Conservation (phyloP, 2,888 invertebrate genomes). For the Himalopsyche kuldschensis region DNA sequence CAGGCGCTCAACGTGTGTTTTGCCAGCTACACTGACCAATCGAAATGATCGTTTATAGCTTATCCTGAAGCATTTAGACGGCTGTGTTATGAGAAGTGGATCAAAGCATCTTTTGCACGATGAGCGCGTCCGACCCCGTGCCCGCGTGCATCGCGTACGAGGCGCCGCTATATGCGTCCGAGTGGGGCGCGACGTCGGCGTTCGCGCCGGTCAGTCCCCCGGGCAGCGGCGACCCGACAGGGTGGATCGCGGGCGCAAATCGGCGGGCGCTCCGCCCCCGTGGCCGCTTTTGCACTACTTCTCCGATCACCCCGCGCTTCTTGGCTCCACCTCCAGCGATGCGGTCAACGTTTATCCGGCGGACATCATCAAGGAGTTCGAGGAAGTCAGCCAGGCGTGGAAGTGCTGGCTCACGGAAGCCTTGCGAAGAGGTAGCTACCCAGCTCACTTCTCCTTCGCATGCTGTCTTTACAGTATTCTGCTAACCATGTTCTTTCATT, state of each 20-base stretch:
- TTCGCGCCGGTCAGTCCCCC: conserved; percentile 39
- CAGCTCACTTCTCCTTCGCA: conserved; percentile 25
- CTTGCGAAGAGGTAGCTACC: conserved; percentile 62
- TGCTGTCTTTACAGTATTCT: background rate
- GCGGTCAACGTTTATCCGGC: conserved; percentile 71
- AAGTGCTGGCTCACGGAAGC: conserved; percentile 75
- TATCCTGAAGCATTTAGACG: too few relatives aligned
- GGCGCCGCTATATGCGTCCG: conserved; percentile 45
- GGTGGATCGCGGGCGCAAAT: conserved; percentile 40
- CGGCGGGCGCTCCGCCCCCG: conserved; percentile 45
- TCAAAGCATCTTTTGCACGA: background rate
- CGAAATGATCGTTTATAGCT: too few relatives aligned
- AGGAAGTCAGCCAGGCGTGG: conserved; percentile 75
- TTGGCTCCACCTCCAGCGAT: conserved; percentile 60
- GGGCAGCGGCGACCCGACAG: conserved; percentile 30
- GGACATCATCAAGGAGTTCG: conserved; percentile 87
- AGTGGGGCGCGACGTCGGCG: conserved; percentile 46
- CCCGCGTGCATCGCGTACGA: conserved; percentile 45
- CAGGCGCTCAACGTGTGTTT: too few relatives aligned
- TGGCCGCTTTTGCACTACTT: conserved; percentile 78
- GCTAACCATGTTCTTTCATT: background rate
- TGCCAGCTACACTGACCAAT: too few relatives aligned
- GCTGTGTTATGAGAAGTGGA: too few relatives aligned
- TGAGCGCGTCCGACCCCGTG: background rate
- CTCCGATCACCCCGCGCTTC: conserved; percentile 73